Conservation (phyloP, 2,797 vertebrate species). For the Paedocypris micromegethes region DNA sequence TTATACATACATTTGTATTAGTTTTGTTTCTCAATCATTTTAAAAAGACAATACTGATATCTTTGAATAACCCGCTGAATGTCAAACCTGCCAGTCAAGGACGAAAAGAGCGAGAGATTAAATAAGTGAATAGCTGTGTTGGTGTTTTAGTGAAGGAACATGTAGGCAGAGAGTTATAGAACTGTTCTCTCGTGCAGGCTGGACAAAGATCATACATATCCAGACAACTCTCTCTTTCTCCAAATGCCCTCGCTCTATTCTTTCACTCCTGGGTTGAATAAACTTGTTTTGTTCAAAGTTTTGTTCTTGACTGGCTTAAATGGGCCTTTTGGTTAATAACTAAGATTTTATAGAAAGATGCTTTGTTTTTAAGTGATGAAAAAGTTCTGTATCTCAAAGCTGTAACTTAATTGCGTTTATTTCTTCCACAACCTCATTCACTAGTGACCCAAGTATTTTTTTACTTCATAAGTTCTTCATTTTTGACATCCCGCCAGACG, state of each 20-base stretch:
- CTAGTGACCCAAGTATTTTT: constrained; percentile 22
- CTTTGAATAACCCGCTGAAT: constrained; percentile 18
- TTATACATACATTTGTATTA: neutral
- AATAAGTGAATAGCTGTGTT: neutral
- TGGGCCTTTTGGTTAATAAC: no score
- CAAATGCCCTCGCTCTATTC: no score
- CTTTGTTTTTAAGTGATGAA: neutral
- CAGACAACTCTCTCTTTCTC: no score
- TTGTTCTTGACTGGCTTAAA: no score
- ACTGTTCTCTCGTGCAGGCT: no score
- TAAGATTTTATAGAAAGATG: no score
- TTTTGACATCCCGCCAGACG: constrained; percentile 32
- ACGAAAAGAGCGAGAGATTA: constrained; percentile 9
- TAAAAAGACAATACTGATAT: constrained; percentile 19
- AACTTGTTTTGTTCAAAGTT: no score
- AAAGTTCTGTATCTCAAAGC: neutral
- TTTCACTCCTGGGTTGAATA: no score
- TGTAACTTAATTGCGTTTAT: neutral
- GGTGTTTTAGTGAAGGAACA: neutral
- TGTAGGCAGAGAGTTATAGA: neutral
- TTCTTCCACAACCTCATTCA: constrained; percentile 6
- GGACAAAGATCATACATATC: no score
- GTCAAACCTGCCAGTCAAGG: constrained; percentile 30
- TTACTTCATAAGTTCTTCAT: constrained; percentile 26
- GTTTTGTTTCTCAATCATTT: constrained; percentile 1